These are phyloP conservation scores for Linyphia triangularis DNA, from an alignment of 2,888 invertebrate genomes.

Conservation along the genomic window DNA sequence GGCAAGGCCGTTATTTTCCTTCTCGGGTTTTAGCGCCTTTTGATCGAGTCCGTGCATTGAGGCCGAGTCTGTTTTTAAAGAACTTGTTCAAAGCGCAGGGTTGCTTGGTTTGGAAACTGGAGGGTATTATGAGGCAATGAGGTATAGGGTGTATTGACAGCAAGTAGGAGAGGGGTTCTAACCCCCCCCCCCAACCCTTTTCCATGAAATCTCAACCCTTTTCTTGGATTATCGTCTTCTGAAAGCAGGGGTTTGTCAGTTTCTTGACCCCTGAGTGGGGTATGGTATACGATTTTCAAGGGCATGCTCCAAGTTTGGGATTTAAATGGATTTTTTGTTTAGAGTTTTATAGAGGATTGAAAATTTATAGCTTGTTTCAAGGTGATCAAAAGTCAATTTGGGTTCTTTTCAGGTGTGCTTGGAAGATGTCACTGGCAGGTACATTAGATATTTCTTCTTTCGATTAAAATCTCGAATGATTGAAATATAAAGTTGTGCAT, in stretches of 20 bases:
- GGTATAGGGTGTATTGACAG: background rate
- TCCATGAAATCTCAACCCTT: background rate
- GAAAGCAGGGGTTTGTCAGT: background rate
- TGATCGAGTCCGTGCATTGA: conserved; percentile 23
- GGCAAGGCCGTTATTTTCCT: conserved; percentile 36
- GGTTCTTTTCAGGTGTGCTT: too few species aligned
- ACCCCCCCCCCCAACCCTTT: background rate
- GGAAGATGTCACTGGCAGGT: too few species aligned
- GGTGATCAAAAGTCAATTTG: too few species aligned
- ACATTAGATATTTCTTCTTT: too few species aligned
- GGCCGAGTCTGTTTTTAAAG: background rate
- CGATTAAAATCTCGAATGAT: too few species aligned
- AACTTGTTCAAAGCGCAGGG: conserved; percentile 4
- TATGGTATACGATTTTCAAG: background rate
- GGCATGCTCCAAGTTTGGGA: background rate
- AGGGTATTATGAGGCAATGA: background rate
- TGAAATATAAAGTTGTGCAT: too few species aligned
- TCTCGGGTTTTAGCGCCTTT: conserved; percentile 31
- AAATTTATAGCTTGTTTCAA: background rate
- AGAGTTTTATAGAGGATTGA: background rate
- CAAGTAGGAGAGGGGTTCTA: background rate
- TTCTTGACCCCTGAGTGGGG: background rate
- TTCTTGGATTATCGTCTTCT: background rate
- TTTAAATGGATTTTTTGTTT: background rate
- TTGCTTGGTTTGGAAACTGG: too few species aligned